Evolutionary conservation across 2,888 invertebrate genomes (phyloP).

Genomic region (Stenodema calcarata): DNA sequence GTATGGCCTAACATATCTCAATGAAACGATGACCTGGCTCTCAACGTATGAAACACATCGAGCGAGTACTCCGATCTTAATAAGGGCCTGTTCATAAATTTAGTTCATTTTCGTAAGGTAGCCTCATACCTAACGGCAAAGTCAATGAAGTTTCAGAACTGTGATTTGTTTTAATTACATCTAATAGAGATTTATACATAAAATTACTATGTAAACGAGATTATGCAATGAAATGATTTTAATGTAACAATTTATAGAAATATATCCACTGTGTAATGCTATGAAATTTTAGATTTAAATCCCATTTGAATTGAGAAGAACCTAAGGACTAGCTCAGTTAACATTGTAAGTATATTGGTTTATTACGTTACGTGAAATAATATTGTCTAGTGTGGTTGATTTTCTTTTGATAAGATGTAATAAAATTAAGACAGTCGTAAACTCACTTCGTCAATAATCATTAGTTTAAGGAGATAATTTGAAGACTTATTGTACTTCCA

Average conservation of each 20-base stretch:
- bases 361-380: not conserved
- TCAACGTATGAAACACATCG: not conserved
- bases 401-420: not conserved
- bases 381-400: not conserved
- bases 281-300: not conserved
- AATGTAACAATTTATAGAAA: not conserved
- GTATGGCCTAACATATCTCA: not conserved
- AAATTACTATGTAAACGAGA: not conserved
- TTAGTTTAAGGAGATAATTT: not conserved
- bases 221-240: not conserved
- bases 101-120: not conserved
- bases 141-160: slow-evolving; percentile 22
- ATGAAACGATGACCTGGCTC: not conserved
- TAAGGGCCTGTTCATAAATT: not conserved
- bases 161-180: slow-evolving; percentile 18
- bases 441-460: not conserved
- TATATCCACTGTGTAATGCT: not conserved
- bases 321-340: not conserved
- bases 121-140: not conserved
- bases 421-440: not conserved
- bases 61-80: not conserved
- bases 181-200: not conserved
- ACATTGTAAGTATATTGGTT: not conserved
- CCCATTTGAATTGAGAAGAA: not conserved
- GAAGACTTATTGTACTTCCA: slow-evolving; percentile 2